Evolutionary conservation across 2,797 vertebrate species (phyloP), one percentile per base, ranked within the genome.

Genomic region (Selene dorsalis): DNA sequence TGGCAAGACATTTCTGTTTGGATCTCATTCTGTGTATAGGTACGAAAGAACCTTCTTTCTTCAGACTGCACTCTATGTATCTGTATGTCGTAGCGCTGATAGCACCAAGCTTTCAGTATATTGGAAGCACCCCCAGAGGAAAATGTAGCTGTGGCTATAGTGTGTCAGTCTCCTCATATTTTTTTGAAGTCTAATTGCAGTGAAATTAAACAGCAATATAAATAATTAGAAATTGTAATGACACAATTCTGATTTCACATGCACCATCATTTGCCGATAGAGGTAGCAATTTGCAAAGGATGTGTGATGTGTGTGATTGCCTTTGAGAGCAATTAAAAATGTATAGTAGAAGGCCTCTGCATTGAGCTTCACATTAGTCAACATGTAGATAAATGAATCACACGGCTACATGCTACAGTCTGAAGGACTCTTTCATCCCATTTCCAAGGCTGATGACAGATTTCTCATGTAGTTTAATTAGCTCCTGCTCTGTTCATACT

Each of bases 241-340:
- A 77, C 69, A 63, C 59, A 59, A 32, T 83, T 85, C 41, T 13
- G 63, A 32, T 83, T 79, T 74, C 75, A 82, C 58, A 57, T 60
- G 10, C 32, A 55, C 55, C 22, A 53, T 48, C 43, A 43, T 86
- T 82, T 88, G 65, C 69, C 74, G 73, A 85, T 77, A 70, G 41
- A 79, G 38, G 45, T 11, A 13, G 43, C 67, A 71, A 84, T 87
- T 89, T 82, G 72, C 68, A 73, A 67, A 65, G 70, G 52, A 80
- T 84, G 74, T 73, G 83, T 80, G n/a, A n/a, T n/a, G n/a, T n/a
- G n/a, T n/a, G n/a, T n/a, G n/a, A n/a, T 79, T 79, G 72, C 67
- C 68, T 88, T 73, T 75, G 70, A 84, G 85, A 68, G 73, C 62
- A 91, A 89, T 91, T 90, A 85, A 90, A 92, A 87, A 83, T 80